phyloP scores from a whole-genome alignment of 30 jellyfish, hydroid and myxozoan species.

The Chironex yamaguchii region DNA sequence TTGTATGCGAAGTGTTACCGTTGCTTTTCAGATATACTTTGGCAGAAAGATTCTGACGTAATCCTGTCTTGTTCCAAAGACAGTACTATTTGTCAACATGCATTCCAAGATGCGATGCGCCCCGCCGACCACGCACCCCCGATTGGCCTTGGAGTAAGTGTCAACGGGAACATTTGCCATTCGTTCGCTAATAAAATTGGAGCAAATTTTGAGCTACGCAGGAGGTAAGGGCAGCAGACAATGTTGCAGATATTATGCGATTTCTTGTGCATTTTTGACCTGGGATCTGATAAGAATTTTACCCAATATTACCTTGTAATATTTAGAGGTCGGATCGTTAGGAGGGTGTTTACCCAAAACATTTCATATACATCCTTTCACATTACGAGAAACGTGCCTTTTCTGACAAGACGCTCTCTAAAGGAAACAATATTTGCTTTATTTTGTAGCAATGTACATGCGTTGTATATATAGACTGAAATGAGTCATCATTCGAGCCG shows the following conservation, averaged over 20 bases:
- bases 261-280: not conserved
- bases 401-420: no score
- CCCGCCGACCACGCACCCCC: constrained; percentile 99
- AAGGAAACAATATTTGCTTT: no score
- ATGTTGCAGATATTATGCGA: not conserved
- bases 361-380: no score
- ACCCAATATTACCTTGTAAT: no score
- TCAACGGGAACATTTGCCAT: constrained; percentile 83
- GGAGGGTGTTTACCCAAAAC: no score
- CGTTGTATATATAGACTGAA: no score
- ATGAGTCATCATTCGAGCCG: no score
- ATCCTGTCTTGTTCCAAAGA: constrained; percentile 92
- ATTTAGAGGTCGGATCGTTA: no score
- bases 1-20: no score
- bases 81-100: constrained; percentile 78
- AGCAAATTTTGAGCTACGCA: not conserved
- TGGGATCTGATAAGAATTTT: not conserved
- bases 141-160: constrained; percentile 91
- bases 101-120: constrained; percentile 83
- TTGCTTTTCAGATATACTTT: constrained; percentile 46
- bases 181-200: constrained; percentile 72
- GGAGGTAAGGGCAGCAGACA: not conserved
- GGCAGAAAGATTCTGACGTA: constrained; percentile 94
- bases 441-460: no score
- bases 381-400: no score